phyloP scores from a whole-genome alignment of 2,113 vertebrate genomes.

The Oriolus oriolus region DNA sequence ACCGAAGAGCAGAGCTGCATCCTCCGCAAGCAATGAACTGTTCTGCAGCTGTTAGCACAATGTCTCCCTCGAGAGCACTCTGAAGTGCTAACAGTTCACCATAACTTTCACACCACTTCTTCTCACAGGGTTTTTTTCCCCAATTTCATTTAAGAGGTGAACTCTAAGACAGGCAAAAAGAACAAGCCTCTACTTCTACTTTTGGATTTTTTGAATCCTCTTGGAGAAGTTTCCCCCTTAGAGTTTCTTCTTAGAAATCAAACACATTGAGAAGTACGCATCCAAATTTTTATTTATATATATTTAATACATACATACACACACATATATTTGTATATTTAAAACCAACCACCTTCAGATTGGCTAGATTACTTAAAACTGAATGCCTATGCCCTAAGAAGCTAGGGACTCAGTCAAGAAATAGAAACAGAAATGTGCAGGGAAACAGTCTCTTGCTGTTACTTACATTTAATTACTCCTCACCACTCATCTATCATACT shows the following conservation, averaged over 20 bases:
- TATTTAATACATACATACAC: not conserved
- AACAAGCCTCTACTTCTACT: not conserved
- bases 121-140: not conserved
- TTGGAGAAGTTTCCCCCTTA: not conserved
- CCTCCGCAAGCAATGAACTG: not conserved
- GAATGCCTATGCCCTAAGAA: not conserved
- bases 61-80: not conserved
- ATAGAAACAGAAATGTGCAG: not conserved
- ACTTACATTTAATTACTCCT: conserved; percentile 20
- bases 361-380: not conserved
- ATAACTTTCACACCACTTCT: not conserved
- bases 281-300: not conserved
- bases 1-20: not conserved
- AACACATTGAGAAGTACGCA: not conserved
- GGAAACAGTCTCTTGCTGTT: not conserved
- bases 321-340: too few relatives aligned
- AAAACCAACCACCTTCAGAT: not conserved
- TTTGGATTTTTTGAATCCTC: not conserved
- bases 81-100: not conserved
- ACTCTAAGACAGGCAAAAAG: not conserved
- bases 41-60: not conserved
- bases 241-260: not conserved
- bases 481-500: not conserved
- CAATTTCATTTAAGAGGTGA: not conserved
- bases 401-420: not conserved